Conservation (phyloP, 2,888 invertebrate genomes). For the Nymphalis c-album region DNA sequence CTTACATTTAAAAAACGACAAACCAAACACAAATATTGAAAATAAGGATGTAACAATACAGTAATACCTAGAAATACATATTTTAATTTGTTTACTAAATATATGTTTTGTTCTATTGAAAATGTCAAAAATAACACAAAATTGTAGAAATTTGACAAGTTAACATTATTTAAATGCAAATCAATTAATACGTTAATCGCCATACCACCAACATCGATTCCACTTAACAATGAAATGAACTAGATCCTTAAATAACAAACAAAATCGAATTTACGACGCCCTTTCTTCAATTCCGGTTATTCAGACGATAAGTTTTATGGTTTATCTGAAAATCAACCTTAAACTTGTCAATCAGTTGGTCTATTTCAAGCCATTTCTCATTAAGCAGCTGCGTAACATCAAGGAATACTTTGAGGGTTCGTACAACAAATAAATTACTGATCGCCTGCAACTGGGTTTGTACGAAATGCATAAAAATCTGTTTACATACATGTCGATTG, state of each 20-base stretch:
- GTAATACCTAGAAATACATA: no score
- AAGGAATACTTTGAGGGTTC: slow-evolving; percentile 40
- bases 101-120: no score
- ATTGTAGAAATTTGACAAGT: neutral
- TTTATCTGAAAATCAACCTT: slow-evolving; percentile 28
- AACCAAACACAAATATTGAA: no score
- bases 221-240: neutral
- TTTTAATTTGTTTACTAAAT: no score
- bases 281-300: slow-evolving; percentile 16
- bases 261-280: slow-evolving; percentile 16
- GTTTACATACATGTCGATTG: slow-evolving; percentile 54
- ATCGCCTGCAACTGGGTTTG: slow-evolving; percentile 58
- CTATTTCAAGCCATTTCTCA: slow-evolving; percentile 28
- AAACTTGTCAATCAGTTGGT: slow-evolving; percentile 36
- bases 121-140: no score
- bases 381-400: slow-evolving; percentile 53
- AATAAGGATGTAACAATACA: no score
- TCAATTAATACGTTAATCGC: neutral
- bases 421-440: slow-evolving; percentile 52
- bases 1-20: no score
- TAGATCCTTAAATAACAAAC: slow-evolving; percentile 5
- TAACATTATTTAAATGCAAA: neutral
- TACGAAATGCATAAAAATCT: slow-evolving; percentile 52
- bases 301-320: slow-evolving; percentile 13
- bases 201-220: slow-evolving; percentile 2